phyloP scores from a whole-genome alignment of 2,888 invertebrate genomes.

The Colostygia pectinataria region DNA sequence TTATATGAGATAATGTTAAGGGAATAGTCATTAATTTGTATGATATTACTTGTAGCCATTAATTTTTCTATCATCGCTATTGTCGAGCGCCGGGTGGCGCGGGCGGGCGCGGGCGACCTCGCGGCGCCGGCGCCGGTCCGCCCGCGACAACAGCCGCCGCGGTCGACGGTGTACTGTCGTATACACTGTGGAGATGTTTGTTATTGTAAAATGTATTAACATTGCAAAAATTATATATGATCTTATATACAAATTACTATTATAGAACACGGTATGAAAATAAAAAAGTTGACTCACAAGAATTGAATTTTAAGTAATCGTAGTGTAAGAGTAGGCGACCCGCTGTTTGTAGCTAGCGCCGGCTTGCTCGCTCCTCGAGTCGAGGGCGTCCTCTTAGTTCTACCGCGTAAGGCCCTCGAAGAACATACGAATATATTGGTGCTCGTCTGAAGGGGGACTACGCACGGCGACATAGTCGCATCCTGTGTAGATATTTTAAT shows the following conservation, averaged over 20 bases:
- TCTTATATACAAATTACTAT: conserved; percentile 82
- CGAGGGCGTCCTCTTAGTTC: conserved; percentile 21
- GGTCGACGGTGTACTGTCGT: conserved; percentile 39
- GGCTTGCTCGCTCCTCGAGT: conserved; percentile 36
- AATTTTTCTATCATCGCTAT: conserved; percentile 78
- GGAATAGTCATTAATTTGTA: conserved; percentile 84
- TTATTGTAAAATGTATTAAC: conserved; percentile 82
- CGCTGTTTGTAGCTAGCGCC: conserved; percentile 46
- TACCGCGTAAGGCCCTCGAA: conserved; percentile 25
- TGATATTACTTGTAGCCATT: conserved; percentile 82
- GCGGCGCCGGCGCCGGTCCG: too few species aligned
- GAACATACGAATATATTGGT: conserved; percentile 31
- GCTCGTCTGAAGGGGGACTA: conserved; percentile 24
- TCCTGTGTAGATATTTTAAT: conserved; percentile 29
- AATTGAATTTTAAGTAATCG: conserved; percentile 76
- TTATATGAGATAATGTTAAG: conserved; percentile 82
- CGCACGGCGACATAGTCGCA: conserved; percentile 29
- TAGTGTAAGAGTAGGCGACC: conserved; percentile 63
- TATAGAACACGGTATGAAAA: conserved; percentile 82
- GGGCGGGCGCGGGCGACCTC: conserved; percentile 6
- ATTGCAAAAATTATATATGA: conserved; percentile 83
- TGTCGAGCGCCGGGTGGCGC: conserved; percentile 44
- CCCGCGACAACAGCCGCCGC: neutral
- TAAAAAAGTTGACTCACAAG: conserved; percentile 81
- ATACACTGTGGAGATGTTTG: conserved; percentile 80